These are phyloP conservation scores for Tapirus indicus DNA, from an alignment of 2,797 vertebrate genomes.

Conservation along the genomic window DNA sequence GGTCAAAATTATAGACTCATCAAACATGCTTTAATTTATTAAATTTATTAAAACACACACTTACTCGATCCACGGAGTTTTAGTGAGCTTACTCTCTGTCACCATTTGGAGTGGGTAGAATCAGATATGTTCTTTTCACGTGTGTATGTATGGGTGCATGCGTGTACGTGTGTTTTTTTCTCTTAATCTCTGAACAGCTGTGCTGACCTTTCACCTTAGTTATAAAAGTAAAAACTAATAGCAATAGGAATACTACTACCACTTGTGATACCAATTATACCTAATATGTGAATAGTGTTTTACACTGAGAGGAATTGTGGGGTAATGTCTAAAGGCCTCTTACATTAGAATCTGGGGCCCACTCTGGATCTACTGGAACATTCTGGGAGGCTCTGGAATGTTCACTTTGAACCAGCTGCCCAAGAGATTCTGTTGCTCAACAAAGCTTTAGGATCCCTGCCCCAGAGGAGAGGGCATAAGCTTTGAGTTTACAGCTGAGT, in stretches of 20 bases:
- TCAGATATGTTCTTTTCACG: neutral
- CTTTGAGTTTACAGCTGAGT: neutral
- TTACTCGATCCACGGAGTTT: neutral
- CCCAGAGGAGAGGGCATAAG: rapidly evolving
- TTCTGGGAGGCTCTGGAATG: neutral
- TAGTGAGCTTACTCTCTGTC: neutral
- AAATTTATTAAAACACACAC: neutral
- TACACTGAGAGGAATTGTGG: neutral
- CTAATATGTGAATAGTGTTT: neutral
- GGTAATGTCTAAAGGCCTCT: neutral
- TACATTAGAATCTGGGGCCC: rapidly evolving
- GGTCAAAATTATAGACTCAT: neutral
- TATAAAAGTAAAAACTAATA: neutral
- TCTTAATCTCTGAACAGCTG: neutral
- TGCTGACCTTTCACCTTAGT: neutral
- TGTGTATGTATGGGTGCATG: too few relatives aligned
- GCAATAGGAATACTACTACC: too few relatives aligned
- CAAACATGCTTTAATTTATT: neutral
- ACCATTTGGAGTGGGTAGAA: neutral
- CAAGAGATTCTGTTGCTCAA: neutral
- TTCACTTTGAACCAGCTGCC: neutral
- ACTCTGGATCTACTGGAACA: neutral
- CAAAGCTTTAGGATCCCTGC: neutral
- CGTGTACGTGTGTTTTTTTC: neutral
- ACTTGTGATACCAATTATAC: too few relatives aligned